Percentiles rank a stretch among this genome's conserved stretches.
Conservation (phyloP, 2,888 invertebrate genomes). For the Odiellus spinosus region DNA sequence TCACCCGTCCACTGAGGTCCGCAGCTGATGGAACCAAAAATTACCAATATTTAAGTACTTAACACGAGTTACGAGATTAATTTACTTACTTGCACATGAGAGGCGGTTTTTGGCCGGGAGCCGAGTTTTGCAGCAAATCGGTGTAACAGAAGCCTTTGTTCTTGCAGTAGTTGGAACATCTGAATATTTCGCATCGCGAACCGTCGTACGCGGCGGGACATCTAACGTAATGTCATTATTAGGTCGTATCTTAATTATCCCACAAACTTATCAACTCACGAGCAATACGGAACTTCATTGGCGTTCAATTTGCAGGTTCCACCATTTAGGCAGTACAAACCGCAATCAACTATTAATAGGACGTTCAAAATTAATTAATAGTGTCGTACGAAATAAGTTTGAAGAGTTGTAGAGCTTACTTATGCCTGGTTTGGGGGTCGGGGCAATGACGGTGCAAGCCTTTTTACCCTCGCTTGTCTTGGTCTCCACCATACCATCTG, state of each 20-base stretch:
- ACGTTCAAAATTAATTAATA: slow-evolving; percentile 1
- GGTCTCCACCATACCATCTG: slow-evolving; percentile 24
- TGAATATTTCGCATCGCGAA: slow-evolving; percentile 37
- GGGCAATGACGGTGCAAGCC: slow-evolving; percentile 17
- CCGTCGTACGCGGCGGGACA: slow-evolving; percentile 50
- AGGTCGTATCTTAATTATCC: too few relatives aligned
- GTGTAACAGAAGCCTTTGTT: slow-evolving; percentile 37
- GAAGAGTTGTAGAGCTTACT: too few relatives aligned
- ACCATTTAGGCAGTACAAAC: slow-evolving; percentile 32
- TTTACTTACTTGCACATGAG: slow-evolving; percentile 24
- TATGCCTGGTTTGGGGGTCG: slow-evolving; percentile 7
- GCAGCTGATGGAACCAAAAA: slow-evolving; percentile 30
- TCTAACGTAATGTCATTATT: slow-evolving; percentile 9
- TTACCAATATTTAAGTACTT: neutral
- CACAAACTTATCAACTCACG: slow-evolving; percentile 22
- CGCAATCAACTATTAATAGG: slow-evolving; percentile 14
- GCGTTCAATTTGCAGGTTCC: slow-evolving; percentile 42
- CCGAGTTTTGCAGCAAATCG: slow-evolving; percentile 22
- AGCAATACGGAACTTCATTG: slow-evolving; percentile 41
- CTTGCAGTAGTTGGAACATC: slow-evolving; percentile 37
- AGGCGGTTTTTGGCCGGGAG: slow-evolving; percentile 20
- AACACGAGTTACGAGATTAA: slow-evolving; percentile 16
- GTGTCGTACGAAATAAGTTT: too few relatives aligned
- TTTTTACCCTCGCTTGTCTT: slow-evolving; percentile 13
- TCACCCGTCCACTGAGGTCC: slow-evolving; percentile 47